phyloP scores from a whole-genome alignment of 2,113 vertebrate species.

The Ceyx cyanopectus region DNA sequence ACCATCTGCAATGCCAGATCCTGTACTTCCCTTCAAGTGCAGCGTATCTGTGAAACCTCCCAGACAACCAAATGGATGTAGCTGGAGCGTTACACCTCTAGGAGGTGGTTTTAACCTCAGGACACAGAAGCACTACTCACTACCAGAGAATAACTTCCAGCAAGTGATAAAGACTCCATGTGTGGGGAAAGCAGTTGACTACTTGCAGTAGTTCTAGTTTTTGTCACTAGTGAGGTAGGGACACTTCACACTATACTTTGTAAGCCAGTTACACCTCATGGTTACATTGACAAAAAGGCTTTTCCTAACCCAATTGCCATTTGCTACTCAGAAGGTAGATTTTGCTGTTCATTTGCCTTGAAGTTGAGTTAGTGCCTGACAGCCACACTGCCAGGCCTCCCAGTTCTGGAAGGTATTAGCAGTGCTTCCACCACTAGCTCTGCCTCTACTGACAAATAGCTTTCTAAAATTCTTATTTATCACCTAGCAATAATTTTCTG shows the following conservation, averaged over 20 bases:
- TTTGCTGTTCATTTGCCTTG: background rate
- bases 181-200: rapidly evolving
- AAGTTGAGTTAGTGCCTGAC: background rate
- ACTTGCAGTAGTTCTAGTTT: background rate
- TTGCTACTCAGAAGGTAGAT: background rate
- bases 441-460: background rate
- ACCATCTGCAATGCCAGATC: background rate
- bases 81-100: background rate
- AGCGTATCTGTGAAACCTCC: background rate
- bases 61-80: background rate
- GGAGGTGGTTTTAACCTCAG: background rate
- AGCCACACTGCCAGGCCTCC: background rate
- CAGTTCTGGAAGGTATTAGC: background rate
- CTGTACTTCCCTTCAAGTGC: background rate
- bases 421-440: background rate
- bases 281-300: background rate
- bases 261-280: background rate
- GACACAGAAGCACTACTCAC: background rate
- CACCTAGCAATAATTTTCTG: background rate
- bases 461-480: background rate
- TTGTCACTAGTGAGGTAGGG: background rate
- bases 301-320: background rate
- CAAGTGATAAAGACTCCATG: background rate
- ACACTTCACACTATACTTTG: background rate
- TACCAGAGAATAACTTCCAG: background rate